phyloP scores from a whole-genome alignment of 1,140 invertebrate species.

The Hestina assimilis region DNA sequence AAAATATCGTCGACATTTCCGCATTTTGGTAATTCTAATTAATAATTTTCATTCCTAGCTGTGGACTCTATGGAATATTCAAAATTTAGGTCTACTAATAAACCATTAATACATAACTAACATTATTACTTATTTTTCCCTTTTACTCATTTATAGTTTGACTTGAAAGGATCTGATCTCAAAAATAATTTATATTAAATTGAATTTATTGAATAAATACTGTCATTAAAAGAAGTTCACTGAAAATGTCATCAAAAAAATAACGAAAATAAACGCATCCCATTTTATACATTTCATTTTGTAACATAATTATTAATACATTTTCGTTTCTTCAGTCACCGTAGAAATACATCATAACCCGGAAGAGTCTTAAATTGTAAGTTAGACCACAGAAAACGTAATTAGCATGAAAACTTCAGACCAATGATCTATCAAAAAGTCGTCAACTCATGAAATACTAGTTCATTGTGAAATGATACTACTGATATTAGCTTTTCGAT shows the following conservation, averaged over 20 bases:
- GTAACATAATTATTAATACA: slow-evolving; percentile 30
- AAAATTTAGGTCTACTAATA: too few species aligned
- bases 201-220: too few species aligned
- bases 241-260: neutral
- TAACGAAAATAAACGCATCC: neutral
- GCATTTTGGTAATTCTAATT: too few species aligned
- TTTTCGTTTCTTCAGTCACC: slow-evolving; percentile 40
- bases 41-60: too few species aligned
- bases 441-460: neutral
- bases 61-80: too few species aligned
- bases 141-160: too few species aligned
- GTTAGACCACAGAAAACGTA: slow-evolving; percentile 33
- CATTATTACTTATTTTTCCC: too few species aligned
- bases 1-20: too few species aligned
- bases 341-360: slow-evolving; percentile 40
- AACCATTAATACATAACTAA: too few species aligned
- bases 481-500: slow-evolving; percentile 15
- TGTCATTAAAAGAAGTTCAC: neutral
- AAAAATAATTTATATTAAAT: too few species aligned
- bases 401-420: slow-evolving; percentile 32
- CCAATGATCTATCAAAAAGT: slow-evolving; percentile 20
- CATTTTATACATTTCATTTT: slow-evolving; percentile 10
- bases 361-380: slow-evolving; percentile 38
- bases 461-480: neutral
- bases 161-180: too few species aligned